Evolutionary conservation across 2,888 invertebrate species (phyloP).

Genomic region (Noctua fimbriata): DNA sequence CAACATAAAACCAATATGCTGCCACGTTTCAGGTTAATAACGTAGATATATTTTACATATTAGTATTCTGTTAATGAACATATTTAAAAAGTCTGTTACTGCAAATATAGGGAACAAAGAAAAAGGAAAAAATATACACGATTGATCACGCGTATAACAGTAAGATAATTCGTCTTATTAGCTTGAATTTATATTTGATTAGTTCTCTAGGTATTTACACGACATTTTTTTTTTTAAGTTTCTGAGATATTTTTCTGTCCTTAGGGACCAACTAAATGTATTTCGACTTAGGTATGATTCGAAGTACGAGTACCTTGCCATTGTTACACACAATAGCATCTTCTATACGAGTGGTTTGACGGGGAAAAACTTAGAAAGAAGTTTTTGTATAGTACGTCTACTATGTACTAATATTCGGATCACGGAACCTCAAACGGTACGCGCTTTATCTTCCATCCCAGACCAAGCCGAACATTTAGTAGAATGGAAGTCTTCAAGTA

Average conservation of each 20-base stretch:
- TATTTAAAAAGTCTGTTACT: neutral
- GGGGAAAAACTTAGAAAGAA: neutral
- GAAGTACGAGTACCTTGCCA: neutral
- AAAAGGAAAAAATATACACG: neutral
- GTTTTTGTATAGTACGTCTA: neutral
- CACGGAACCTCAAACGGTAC: slow-evolving; percentile 11
- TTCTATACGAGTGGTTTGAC: neutral
- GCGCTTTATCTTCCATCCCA: neutral
- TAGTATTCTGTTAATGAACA: neutral
- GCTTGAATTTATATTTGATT: neutral
- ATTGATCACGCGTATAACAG: neutral
- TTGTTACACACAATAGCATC: slow-evolving; percentile 21
- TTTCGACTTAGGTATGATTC: neutral
- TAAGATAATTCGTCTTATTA: neutral
- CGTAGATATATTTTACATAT: neutral
- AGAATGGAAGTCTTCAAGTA: neutral
- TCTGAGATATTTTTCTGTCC: neutral
- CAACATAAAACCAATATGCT: slow-evolving; percentile 25
- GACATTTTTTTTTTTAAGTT: neutral
- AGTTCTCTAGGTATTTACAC: neutral
- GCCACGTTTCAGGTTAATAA: slow-evolving; percentile 10
- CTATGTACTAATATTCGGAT: neutral
- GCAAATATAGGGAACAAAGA: neutral
- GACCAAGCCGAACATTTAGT: neutral
- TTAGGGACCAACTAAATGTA: neutral